phyloP scores from a whole-genome alignment of 2,797 vertebrate genomes.

The Gephyroberyx darwinii region DNA sequence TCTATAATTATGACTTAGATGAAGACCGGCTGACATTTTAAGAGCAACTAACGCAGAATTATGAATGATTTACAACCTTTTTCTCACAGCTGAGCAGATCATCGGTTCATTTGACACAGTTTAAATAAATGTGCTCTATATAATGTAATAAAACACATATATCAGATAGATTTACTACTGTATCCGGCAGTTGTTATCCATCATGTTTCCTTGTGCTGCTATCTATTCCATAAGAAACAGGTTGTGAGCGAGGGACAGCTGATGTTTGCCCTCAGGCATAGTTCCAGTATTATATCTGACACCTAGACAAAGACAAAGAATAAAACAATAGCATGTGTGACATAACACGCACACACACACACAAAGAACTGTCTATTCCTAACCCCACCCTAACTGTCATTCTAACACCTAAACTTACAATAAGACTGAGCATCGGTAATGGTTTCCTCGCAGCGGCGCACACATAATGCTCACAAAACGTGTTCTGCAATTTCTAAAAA shows the following conservation, averaged over 20 bases:
- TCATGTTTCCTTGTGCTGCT: not conserved
- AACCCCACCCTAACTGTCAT: not conserved
- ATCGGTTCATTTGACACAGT: too few relatives aligned
- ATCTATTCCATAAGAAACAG: not conserved
- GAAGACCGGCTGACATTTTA: too few relatives aligned
- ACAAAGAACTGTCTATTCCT: not conserved
- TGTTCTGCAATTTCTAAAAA: not conserved
- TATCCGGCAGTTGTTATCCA: not conserved
- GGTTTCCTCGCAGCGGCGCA: not conserved
- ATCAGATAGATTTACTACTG: too few relatives aligned
- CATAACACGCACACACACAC: slow-evolving; percentile 1
- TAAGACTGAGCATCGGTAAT: too few relatives aligned
- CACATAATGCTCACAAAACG: not conserved
- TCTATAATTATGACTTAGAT: too few relatives aligned
- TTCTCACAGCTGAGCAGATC: too few relatives aligned
- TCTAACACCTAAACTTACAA: too few relatives aligned
- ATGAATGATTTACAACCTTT: too few relatives aligned
- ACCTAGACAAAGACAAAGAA: not conserved
- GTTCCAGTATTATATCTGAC: not conserved
- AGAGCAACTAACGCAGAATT: too few relatives aligned
- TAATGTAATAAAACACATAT: too few relatives aligned
- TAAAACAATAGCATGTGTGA: not conserved
- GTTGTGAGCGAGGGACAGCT: too few relatives aligned
- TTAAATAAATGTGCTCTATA: too few relatives aligned
- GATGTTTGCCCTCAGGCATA: not conserved